phyloP scores from a whole-genome alignment of 2,113 vertebrate genomes.

The Spea multiplicata region DNA sequence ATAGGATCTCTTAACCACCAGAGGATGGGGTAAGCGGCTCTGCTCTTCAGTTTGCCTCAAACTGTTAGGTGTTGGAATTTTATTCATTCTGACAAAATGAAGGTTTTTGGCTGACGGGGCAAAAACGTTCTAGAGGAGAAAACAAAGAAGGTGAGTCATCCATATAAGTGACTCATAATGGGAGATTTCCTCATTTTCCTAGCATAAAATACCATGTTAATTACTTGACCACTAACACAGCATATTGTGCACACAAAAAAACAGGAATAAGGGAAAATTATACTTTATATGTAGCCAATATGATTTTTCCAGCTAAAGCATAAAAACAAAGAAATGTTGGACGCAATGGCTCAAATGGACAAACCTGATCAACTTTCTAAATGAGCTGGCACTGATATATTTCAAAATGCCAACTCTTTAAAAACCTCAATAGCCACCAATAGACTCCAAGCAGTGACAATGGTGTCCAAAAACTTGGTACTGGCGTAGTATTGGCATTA shows the following conservation, averaged over 20 bases:
- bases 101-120: slow-evolving; percentile 5
- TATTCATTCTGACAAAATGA: slow-evolving; percentile 17
- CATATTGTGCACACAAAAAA: neutral
- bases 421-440: no score
- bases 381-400: no score
- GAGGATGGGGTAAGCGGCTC: neutral
- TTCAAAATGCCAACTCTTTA: no score
- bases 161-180: slow-evolving; percentile 6
- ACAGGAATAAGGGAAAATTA: no score
- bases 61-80: slow-evolving; percentile 7
- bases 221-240: neutral
- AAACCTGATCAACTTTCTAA: no score
- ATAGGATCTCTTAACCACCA: neutral
- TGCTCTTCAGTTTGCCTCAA: neutral
- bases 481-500: no score
- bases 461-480: no score
- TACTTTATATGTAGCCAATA: no score
- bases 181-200: neutral
- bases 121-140: slow-evolving; percentile 3
- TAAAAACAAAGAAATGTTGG: no score
- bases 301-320: no score
- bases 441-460: no score
- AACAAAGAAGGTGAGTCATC: slow-evolving; percentile 8
- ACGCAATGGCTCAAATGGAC: no score
- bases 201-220: neutral